phyloP scores from a whole-genome alignment of 2,797 vertebrate species.

The Morelia viridis region DNA sequence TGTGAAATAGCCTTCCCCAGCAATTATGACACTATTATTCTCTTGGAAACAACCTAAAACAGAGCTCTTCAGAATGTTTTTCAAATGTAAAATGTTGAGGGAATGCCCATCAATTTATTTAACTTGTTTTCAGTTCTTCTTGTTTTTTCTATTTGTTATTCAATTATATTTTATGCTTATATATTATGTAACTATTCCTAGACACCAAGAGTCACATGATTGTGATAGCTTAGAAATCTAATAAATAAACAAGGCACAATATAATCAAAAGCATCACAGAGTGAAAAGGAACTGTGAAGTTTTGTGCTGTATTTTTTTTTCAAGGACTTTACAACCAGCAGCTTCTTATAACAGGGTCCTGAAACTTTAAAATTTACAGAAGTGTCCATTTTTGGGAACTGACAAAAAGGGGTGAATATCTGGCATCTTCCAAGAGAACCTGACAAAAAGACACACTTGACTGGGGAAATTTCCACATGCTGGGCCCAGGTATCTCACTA shows the following conservation, averaged over 20 bases:
- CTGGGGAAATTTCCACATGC: not conserved
- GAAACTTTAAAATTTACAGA: conserved; percentile 6
- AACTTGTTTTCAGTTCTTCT: not conserved
- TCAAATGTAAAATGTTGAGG: not conserved
- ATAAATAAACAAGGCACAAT: conserved; percentile 25
- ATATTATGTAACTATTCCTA: not conserved
- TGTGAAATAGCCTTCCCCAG: not conserved
- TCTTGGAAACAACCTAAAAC: not conserved
- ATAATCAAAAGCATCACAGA: conserved; percentile 4
- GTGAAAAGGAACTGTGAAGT: conserved; percentile 19
- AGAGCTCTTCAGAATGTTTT: not conserved
- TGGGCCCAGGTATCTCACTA: not conserved
- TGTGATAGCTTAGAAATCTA: not conserved
- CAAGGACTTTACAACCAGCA: conserved; percentile 32
- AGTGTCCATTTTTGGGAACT: not conserved
- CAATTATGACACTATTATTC: not conserved
- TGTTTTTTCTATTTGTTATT: not conserved
- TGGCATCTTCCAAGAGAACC: not conserved
- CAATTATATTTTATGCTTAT: not conserved
- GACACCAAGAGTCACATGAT: not conserved
- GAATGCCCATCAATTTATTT: not conserved
- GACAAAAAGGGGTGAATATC: not conserved
- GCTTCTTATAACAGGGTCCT: conserved; percentile 1
- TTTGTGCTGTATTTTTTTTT: conserved; percentile 20
- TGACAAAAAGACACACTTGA: not conserved